Conservation (phyloP, 2,113 vertebrate species). For the Psittacula cyanocephala region DNA sequence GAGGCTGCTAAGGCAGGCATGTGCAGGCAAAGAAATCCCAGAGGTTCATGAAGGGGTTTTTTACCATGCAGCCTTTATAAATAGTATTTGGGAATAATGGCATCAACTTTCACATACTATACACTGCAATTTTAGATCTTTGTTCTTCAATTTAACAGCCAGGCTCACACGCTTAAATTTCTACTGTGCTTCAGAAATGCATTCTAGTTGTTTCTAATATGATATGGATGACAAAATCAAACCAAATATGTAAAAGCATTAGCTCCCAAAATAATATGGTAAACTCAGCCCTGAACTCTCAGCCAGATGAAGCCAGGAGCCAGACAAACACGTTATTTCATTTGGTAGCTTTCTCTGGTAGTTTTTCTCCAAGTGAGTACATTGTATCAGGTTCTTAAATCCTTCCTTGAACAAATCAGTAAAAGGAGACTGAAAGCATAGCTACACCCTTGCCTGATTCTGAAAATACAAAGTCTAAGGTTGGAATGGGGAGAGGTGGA, state of each 20-base stretch:
- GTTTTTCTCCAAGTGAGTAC: background rate
- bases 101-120: background rate
- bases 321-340: background rate
- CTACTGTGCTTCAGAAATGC: background rate
- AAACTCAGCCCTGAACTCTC: background rate
- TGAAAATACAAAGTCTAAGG: background rate
- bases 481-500: background rate
- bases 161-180: background rate
- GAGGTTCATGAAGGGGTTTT: background rate
- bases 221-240: background rate
- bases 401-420: too few species aligned
- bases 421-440: background rate
- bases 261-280: background rate
- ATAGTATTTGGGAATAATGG: background rate
- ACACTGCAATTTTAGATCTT: background rate
- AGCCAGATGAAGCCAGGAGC: background rate
- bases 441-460: background rate
- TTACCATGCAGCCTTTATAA: background rate
- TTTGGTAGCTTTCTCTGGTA: too few species aligned
- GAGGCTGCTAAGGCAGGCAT: background rate
- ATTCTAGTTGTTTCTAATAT: background rate
- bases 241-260: background rate
- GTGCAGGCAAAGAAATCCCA: background rate
- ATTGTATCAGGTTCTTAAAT: background rate
- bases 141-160: background rate